phyloP scores from a whole-genome alignment of 2,797 vertebrate genomes.

The Platyrinchus mystaceus region DNA sequence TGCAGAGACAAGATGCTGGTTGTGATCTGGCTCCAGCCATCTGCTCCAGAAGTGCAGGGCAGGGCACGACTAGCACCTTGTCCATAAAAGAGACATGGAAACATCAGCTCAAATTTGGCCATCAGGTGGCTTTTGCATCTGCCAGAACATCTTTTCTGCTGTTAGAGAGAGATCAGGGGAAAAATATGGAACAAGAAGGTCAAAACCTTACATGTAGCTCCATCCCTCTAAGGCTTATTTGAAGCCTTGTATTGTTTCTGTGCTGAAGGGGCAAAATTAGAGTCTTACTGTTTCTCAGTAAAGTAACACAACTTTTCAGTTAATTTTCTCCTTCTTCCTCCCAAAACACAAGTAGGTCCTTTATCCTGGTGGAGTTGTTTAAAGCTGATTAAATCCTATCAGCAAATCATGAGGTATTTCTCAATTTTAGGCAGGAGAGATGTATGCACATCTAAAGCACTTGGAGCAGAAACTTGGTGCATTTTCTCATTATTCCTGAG shows the following conservation, averaged over 20 bases:
- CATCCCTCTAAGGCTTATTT: not conserved
- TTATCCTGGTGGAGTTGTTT: not conserved
- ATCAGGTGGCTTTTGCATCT: conserved; percentile 7
- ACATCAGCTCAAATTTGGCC: not conserved
- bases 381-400: not conserved
- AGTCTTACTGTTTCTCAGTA: not conserved
- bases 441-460: not conserved
- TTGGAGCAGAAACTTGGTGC: not conserved
- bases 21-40: not conserved
- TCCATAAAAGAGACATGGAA: not conserved
- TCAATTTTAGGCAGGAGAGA: not conserved
- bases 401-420: not conserved
- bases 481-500: conserved; percentile 7
- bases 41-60: not conserved
- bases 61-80: not conserved
- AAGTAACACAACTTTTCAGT: not conserved
- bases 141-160: not conserved
- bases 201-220: not conserved
- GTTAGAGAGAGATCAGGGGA: not conserved
- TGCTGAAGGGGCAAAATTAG: not conserved
- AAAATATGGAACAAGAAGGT: not conserved
- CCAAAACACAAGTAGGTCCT: not conserved
- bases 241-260: not conserved
- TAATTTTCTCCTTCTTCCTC: not conserved
- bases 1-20: not conserved